Percentiles rank a stretch among this genome's conserved stretches.
Conservation (phyloP, 2,888 invertebrate species). For the Ophion ventricosus region DNA sequence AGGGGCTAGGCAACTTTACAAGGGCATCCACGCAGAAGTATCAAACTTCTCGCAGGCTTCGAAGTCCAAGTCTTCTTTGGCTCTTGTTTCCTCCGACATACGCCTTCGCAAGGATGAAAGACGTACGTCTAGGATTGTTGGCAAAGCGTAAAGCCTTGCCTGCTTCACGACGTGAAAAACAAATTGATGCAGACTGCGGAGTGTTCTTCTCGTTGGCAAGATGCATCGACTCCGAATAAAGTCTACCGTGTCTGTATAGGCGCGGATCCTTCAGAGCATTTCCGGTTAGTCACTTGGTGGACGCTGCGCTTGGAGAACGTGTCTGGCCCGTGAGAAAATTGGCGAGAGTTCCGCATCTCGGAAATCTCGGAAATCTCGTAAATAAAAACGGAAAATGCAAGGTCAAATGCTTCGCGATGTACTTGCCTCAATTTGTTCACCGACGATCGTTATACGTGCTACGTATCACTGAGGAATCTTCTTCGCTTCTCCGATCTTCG, state of each 20-base stretch:
- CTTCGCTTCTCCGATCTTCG: not conserved
- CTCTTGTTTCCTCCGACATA: constrained; percentile 8
- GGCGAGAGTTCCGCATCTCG: not conserved
- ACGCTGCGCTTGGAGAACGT: not conserved
- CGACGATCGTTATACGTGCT: not conserved
- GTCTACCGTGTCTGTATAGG: not conserved
- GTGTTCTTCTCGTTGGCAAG: constrained; percentile 31
- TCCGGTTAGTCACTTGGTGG: not conserved
- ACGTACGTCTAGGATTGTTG: not conserved
- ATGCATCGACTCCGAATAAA: not conserved
- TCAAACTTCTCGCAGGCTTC: constrained; percentile 12
- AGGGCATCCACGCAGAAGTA: not conserved
- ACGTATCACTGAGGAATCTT: not conserved
- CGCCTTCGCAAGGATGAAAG: not conserved
- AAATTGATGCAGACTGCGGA: constrained; percentile 20
- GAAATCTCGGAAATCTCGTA: constrained; percentile 8
- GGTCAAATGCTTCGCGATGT: constrained; percentile 19
- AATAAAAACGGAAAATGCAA: not conserved
- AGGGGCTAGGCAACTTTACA: constrained; percentile 9
- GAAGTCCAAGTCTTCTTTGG: constrained; percentile 11
- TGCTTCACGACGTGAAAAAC: constrained; percentile 32
- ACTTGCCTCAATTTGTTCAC: not conserved
- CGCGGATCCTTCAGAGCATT: not conserved
- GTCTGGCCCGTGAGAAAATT: constrained; percentile 27
- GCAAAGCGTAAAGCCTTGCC: not conserved